Base-by-base conservation (phyloP, 1,140 invertebrate genomes). In the Odontomachus brunneus region DNA sequence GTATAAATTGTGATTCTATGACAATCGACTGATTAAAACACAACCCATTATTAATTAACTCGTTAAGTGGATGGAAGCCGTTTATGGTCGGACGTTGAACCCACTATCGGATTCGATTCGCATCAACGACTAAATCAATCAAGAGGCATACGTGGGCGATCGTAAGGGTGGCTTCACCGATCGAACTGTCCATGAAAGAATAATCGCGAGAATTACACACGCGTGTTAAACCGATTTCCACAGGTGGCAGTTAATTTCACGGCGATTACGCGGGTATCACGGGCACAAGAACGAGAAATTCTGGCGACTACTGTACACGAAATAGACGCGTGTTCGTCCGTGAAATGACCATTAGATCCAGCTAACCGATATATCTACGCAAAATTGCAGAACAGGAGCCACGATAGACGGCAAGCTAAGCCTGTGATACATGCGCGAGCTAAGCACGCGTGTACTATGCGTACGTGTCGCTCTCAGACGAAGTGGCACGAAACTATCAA, bases 311-410 rank as follows among this genome's bases (percentile, higher is more conserved):
- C 82, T 84, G 86, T 88, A 87, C 85, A 69, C 51, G 82, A 55
- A 84, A 81, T 83, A 73, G 86, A 84, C 69, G 86, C 85, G 86
- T 87, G 86, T 88, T 88, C 85, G 86, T 88, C 85, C 86, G 85
- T 88, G 86, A 88, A 88, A 88, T 88, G 82, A 88, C 86, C 85
- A 87, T 87, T 87, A 88, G 85, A 74, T 84, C 71, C 86, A 87
- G 69, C 85, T 87, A 82, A 75, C 75, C 85, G 82, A 88, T 88
- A 88, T 76, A 88, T 87, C 82, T 86, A 88, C 82, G 85, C 85
- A 76, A 85, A 88, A 88, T 88, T 87, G 71, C 82, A 73, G 65
- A 87, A 87, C 86, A 88, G 86, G 73, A 55, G 75, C 48, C 71
- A 49, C 76, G 85, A 59, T 84, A 80, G 86, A 87, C 86, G 85